These are phyloP conservation scores for Butorides virescens DNA, from an alignment of 2,113 vertebrate genomes.

Conservation along the genomic window DNA sequence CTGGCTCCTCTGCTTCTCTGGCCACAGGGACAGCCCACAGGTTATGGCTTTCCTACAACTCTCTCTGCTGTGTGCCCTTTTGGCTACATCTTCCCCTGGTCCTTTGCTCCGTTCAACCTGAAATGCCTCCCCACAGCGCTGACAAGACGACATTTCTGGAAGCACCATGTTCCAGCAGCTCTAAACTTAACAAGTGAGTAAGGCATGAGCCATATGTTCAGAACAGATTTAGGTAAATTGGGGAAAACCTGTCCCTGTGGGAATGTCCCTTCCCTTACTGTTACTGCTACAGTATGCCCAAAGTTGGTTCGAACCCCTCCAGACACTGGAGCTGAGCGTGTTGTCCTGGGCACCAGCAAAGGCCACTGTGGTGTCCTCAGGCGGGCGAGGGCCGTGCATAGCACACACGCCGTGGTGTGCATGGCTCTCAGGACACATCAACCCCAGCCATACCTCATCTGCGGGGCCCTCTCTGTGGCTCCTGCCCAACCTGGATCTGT, in stretches of 20 bases:
- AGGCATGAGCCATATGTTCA: neutral
- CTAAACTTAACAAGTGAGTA: neutral
- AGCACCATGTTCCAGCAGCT: neutral
- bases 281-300: neutral
- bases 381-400: rapidly evolving
- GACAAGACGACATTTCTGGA: neutral
- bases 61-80: neutral
- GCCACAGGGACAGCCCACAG: rapidly evolving
- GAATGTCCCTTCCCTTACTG: neutral
- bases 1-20: neutral
- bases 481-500: neutral
- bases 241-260: neutral
- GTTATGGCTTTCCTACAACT: rapidly evolving
- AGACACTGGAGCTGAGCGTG: neutral
- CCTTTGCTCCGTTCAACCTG: neutral
- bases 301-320: neutral
- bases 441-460: neutral
- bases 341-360: neutral
- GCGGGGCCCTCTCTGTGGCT: too few relatives aligned
- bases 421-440: neutral
- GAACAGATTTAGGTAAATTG: neutral
- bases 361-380: rapidly evolving
- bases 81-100: neutral
- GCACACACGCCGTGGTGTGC: rapidly evolving
- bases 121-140: neutral